A percentile compares a stretch with the other conserved stretches of the same genome.
Evolutionary conservation across 2,113 vertebrate species (phyloP).

Genomic region (Redunca redunca): DNA sequence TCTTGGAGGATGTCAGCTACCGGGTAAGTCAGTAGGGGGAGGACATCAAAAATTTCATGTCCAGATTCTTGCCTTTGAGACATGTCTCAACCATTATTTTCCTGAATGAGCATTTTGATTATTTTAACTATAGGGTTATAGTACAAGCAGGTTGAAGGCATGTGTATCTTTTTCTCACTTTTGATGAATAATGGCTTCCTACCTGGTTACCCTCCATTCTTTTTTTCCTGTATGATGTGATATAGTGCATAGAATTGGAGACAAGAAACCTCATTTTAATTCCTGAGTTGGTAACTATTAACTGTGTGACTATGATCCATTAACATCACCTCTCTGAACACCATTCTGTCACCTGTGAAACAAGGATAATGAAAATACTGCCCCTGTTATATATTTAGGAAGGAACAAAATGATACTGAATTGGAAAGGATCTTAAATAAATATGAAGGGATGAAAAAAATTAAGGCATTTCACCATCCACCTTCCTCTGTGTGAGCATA

Average conservation of each 20-base stretch:
- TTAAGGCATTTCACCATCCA: not conserved
- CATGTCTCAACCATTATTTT: not conserved
- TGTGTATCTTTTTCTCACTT: not conserved
- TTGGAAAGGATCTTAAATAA: not conserved
- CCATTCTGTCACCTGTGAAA: not conserved
- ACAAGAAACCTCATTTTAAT: not conserved
- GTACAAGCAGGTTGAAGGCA: not conserved
- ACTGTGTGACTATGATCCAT: not conserved
- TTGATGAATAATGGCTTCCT: not conserved
- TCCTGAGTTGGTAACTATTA: not conserved
- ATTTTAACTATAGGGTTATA: not conserved
- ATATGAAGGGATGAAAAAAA: not conserved
- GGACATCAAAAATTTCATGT: not conserved
- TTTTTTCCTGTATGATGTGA: not conserved
- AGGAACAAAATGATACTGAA: not conserved
- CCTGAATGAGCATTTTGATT: not conserved
- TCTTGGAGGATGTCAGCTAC: constrained; percentile 90
- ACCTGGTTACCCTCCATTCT: not conserved
- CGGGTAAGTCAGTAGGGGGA: constrained; percentile 76
- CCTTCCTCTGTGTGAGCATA: not conserved
- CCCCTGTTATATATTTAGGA: not conserved
- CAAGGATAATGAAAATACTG: not conserved
- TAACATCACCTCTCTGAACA: not conserved
- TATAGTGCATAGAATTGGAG: not conserved
- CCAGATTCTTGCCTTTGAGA: not conserved